These are phyloP conservation scores for Lepus oiostolus DNA, from an alignment of 2,797 vertebrate genomes.

Conservation along the genomic window DNA sequence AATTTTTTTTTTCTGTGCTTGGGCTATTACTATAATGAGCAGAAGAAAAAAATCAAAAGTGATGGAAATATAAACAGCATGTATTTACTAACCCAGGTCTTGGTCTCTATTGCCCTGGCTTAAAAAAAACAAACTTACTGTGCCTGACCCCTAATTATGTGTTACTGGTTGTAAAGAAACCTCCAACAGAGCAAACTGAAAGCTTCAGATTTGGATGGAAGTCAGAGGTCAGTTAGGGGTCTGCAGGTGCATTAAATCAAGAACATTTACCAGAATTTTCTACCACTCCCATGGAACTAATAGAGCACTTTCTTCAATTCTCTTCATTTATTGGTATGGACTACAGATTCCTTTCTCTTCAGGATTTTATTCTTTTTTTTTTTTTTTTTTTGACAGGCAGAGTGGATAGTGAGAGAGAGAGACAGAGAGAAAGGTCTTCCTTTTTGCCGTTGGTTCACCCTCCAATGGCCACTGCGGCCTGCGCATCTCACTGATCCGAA, in stretches of 20 bases:
- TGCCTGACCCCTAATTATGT: not conserved
- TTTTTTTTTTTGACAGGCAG: no score
- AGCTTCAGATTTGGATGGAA: not conserved
- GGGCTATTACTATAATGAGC: not conserved
- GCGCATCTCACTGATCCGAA: no score
- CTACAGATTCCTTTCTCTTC: not conserved
- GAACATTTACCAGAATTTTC: not conserved
- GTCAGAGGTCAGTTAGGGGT: not conserved
- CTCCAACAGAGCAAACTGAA: not conserved
- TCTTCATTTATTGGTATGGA: not conserved
- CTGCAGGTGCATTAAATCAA: not conserved
- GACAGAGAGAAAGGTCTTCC: no score
- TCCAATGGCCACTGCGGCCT: no score
- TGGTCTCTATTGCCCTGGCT: not conserved
- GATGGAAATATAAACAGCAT: not conserved
- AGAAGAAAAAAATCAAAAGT: constrained; percentile 19
- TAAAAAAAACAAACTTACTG: not conserved
- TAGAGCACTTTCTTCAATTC: not conserved
- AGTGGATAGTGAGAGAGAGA: no score
- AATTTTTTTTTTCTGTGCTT: not conserved
- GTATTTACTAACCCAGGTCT: not conserved
- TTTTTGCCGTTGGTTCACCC: no score
- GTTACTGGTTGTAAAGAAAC: not conserved
- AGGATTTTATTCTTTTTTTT: not conserved
- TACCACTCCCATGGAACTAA: not conserved